Evolutionary conservation across 2,797 vertebrate species (phyloP).

Genomic region (Neomorphus geoffroyi): DNA sequence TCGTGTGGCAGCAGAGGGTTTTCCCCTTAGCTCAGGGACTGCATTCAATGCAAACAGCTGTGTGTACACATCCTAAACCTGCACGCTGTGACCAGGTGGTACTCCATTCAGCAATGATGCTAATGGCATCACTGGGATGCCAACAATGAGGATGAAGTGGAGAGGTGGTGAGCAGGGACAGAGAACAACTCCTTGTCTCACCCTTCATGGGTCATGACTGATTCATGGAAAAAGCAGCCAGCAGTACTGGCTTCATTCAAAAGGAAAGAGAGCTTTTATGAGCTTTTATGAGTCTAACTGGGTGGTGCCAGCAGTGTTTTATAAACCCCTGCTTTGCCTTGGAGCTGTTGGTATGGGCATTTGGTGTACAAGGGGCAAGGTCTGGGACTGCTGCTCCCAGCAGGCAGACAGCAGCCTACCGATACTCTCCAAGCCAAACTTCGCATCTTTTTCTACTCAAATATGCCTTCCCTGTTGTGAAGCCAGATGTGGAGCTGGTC

Average conservation of each 20-base stretch:
- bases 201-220: fast-evolving
- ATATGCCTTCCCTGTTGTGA: neutral
- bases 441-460: neutral
- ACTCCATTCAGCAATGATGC: fast-evolving
- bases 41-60: neutral
- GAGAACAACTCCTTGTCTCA: neutral
- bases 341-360: neutral
- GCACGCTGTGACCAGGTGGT: neutral
- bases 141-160: neutral
- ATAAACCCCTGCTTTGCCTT: neutral
- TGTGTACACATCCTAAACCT: neutral
- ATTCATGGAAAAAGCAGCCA: neutral
- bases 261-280: neutral
- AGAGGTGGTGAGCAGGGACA: neutral
- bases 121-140: neutral
- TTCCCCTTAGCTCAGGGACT: neutral
- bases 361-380: neutral
- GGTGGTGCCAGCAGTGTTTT: neutral
- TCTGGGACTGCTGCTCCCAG: neutral
- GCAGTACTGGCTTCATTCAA: neutral
- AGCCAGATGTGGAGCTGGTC: neutral
- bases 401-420: neutral
- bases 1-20: neutral
- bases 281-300: neutral
- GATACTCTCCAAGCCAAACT: neutral